These are phyloP conservation scores for Haliaeetus leucogaster DNA, from an alignment of 2,113 vertebrate species.

Conservation along the genomic window DNA sequence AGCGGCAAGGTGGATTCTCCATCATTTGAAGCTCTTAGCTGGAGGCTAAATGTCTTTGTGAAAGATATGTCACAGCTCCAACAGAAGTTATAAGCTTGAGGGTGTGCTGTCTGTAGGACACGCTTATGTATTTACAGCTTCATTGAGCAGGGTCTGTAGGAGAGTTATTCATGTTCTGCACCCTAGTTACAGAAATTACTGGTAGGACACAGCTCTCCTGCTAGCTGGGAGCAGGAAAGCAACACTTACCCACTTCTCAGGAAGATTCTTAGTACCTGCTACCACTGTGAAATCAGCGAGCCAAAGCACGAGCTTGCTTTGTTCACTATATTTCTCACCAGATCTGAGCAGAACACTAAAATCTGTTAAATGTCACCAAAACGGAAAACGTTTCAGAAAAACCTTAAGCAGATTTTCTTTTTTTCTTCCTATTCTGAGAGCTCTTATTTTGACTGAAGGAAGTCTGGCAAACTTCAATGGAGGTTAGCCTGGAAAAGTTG, in stretches of 20 bases:
- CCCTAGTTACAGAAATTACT: neutral
- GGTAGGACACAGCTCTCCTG: neutral
- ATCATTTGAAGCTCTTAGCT: slow-evolving; percentile 22
- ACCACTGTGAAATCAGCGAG: neutral
- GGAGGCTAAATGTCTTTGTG: neutral
- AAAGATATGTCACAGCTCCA: neutral
- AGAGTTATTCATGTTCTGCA: neutral
- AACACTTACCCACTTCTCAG: neutral
- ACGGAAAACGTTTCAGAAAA: neutral
- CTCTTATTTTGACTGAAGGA: neutral
- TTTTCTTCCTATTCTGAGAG: neutral
- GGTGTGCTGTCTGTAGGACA: neutral
- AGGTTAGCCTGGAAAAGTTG: neutral
- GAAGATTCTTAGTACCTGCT: neutral
- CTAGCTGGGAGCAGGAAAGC: neutral
- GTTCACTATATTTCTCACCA: accelerated
- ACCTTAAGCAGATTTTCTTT: neutral
- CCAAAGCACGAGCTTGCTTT: neutral
- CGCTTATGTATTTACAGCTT: neutral
- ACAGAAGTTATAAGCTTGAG: neutral
- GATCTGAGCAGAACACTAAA: neutral
- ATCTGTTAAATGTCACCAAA: neutral
- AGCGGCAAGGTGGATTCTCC: neutral
- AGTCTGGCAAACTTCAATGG: neutral
- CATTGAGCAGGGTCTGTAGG: neutral